phyloP scores from a whole-genome alignment of 1,140 invertebrate species.

The Drosophila chauvacae region DNA sequence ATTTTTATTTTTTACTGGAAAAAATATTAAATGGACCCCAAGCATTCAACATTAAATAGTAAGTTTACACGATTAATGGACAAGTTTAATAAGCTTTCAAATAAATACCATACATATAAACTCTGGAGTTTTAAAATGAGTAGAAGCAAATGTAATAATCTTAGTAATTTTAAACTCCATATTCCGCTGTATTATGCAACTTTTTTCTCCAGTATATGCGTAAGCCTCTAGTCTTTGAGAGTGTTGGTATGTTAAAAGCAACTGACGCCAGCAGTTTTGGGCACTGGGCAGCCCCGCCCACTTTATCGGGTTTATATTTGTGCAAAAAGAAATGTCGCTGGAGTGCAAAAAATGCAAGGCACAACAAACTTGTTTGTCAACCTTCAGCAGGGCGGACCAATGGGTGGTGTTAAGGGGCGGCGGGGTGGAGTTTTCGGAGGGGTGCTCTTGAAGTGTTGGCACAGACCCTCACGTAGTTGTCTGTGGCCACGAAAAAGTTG shows the following conservation, averaged over 20 bases:
- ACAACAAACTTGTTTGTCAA: conserved; percentile 81
- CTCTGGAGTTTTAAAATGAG: not conserved
- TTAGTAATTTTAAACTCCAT: not conserved
- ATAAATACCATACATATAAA: not conserved
- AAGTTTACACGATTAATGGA: not conserved
- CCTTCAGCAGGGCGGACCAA: conserved; percentile 13
- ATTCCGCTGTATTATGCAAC: not conserved
- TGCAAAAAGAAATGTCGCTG: conserved; percentile 68
- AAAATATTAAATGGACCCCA: not conserved
- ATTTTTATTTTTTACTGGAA: not conserved
- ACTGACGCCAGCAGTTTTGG: conserved; percentile 77
- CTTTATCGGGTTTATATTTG: conserved; percentile 75
- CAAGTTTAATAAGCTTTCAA: not conserved
- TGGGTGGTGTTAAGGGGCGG: not conserved
- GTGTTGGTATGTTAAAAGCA: conserved; percentile 68
- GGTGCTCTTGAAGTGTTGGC: conserved; percentile 31
- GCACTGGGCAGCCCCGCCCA: conserved; percentile 45
- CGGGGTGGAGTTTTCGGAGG: conserved; percentile 1
- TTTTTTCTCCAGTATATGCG: conserved; percentile 11
- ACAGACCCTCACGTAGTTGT: conserved; percentile 70
- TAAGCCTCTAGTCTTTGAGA: conserved; percentile 32
- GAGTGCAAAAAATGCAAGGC: conserved; percentile 76
- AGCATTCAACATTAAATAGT: not conserved
- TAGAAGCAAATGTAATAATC: not conserved
- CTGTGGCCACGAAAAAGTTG: conserved; percentile 81